phyloP scores from a whole-genome alignment of 2,113 vertebrate genomes.

The Falcunculus frontatus region DNA sequence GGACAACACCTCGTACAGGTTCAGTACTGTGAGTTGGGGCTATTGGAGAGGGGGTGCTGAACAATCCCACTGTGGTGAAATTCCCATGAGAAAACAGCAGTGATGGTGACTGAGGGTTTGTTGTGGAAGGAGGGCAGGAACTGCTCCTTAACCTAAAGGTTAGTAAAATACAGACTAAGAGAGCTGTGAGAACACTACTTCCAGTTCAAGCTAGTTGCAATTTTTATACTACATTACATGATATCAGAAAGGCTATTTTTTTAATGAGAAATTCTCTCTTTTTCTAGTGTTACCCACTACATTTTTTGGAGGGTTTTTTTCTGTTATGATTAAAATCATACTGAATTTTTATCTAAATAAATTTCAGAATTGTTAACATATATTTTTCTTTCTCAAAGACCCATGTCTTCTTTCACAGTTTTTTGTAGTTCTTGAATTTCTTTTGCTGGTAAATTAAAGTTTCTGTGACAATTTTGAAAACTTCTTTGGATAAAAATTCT shows the following conservation, averaged over 20 bases:
- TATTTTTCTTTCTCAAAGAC: neutral
- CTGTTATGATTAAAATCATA: neutral
- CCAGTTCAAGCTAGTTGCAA: neutral
- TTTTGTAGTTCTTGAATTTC: neutral
- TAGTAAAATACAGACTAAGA: neutral
- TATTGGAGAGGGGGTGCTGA: neutral
- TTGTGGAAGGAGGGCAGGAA: neutral
- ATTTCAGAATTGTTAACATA: neutral
- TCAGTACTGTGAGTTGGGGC: neutral
- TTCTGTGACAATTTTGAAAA: neutral
- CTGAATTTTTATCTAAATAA: slow-evolving; percentile 19
- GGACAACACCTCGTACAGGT: neutral
- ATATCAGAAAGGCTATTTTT: neutral
- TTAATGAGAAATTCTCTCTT: neutral
- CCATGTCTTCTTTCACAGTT: neutral
- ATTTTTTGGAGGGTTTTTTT: neutral
- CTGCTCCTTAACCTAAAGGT: neutral
- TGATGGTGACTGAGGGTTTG: neutral
- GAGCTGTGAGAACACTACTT: slow-evolving; percentile 22
- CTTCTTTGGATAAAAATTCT: neutral
- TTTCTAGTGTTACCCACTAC: neutral
- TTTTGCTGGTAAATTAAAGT: neutral
- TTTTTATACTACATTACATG: neutral
- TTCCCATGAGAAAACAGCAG: neutral
- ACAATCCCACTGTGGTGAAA: neutral